These are phyloP conservation scores for Strigamia maritima DNA, from an alignment of 2,888 invertebrate species.

Conservation along the genomic window DNA sequence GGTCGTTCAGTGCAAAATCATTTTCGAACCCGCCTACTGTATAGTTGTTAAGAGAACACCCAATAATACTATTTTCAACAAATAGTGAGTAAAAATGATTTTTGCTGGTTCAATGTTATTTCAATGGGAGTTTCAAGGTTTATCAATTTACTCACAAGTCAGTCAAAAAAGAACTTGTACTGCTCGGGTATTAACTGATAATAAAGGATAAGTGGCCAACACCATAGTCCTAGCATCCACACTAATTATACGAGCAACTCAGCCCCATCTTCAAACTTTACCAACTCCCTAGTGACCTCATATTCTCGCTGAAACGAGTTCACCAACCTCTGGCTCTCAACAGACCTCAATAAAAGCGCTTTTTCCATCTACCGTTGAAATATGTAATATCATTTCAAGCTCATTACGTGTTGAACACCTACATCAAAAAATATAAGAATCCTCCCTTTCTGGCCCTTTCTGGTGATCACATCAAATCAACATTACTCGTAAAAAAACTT, in stretches of 20 bases:
- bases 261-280: not conserved
- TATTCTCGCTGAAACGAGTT: conserved; percentile 22
- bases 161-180: not conserved
- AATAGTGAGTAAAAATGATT: too few species aligned
- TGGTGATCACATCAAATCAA: too few species aligned
- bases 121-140: not conserved
- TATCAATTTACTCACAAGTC: not conserved
- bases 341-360: not conserved
- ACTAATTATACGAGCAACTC: not conserved
- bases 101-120: too few species aligned
- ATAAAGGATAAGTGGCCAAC: conserved; percentile 16
- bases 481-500: too few species aligned
- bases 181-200: not conserved
- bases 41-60: too few species aligned
- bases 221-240: not conserved
- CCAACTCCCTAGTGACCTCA: not conserved
- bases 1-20: too few species aligned
- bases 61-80: too few species aligned
- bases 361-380: not conserved
- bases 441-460: too few species aligned
- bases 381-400: not conserved
- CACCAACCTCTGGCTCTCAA: conserved; percentile 16
- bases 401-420: not conserved
- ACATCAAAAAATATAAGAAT: too few species aligned
- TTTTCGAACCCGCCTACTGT: too few species aligned